Conservation (phyloP, 1,140 invertebrate genomes). For the Harpegnathos saltator region DNA sequence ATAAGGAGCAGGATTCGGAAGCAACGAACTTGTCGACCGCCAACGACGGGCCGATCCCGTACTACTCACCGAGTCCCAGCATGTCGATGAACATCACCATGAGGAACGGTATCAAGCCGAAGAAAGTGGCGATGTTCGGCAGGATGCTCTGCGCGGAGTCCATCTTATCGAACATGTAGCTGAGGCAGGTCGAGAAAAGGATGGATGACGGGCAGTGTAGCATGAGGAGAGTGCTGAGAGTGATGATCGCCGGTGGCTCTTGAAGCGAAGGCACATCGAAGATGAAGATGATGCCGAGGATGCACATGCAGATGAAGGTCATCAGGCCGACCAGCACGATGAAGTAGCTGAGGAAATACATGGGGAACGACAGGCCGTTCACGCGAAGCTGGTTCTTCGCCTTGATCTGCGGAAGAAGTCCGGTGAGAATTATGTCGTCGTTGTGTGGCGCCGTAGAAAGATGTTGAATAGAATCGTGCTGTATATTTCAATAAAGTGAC, state of each 20-base stretch:
- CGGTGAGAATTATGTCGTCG: neutral
- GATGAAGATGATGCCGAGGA: constrained; percentile 89
- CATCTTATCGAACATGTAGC: constrained; percentile 93
- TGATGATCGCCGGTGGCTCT: constrained; percentile 89
- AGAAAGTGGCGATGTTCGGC: constrained; percentile 91
- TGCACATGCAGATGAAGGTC: constrained; percentile 88
- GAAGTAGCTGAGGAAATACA: constrained; percentile 93
- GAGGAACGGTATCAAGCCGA: constrained; percentile 91
- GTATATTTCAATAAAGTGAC: neutral
- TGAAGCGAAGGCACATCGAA: constrained; percentile 90
- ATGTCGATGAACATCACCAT: constrained; percentile 90
- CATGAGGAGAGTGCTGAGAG: constrained; percentile 89
- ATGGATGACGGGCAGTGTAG: constrained; percentile 92
- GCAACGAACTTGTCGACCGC: neutral
- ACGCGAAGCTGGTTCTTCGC: constrained; percentile 93
- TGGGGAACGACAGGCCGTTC: constrained; percentile 91
- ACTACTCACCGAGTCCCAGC: constrained; percentile 88
- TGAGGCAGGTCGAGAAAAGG: constrained; percentile 91
- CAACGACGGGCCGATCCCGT: neutral
- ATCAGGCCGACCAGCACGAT: constrained; percentile 90
- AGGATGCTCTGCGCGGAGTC: constrained; percentile 93
- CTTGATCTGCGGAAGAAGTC: constrained; percentile 89
- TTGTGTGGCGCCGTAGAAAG: neutral
- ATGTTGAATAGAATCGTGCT: neutral
- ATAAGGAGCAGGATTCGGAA: neutral